Evolutionary conservation across 2,888 invertebrate species (phyloP).

Genomic region (Aphelenchoides bicaudatus): DNA sequence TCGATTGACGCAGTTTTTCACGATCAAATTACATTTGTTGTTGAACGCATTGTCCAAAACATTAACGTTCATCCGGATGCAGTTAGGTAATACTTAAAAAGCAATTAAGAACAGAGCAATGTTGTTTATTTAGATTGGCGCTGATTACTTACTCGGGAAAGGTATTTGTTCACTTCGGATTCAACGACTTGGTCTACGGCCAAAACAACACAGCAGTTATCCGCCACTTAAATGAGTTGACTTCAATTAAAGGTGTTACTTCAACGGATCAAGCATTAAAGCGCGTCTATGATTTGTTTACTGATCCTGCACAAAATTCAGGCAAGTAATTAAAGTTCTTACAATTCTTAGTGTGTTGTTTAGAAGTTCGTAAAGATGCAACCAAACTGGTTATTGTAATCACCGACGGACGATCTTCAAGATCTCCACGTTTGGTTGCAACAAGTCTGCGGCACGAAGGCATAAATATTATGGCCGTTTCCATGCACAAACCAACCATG

Average conservation of each 20-base stretch:
- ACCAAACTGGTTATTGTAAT: constrained; percentile 52
- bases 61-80: constrained; percentile 52
- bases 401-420: constrained; percentile 56
- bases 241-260: constrained; percentile 56
- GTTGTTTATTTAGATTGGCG: constrained; percentile 37
- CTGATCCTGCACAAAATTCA: constrained; percentile 21
- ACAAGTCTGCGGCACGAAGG: constrained; percentile 29
- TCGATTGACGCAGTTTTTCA: constrained; percentile 53
- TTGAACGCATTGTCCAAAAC: constrained; percentile 50
- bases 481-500: constrained; percentile 42
- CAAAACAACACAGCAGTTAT: constrained; percentile 48
- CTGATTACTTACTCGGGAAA: constrained; percentile 53
- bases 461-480: constrained; percentile 49
- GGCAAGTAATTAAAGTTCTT: constrained; percentile 10
- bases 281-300: constrained; percentile 45
- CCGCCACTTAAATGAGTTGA: constrained; percentile 43
- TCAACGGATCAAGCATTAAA: constrained; percentile 48
- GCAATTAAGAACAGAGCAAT: background rate
- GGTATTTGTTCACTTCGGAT: constrained; percentile 51
- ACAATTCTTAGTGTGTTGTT: constrained; percentile 12
- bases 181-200: constrained; percentile 44
- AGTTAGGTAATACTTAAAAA: background rate
- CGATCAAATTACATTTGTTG: constrained; percentile 49
- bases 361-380: constrained; percentile 42
- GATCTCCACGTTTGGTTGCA: constrained; percentile 31